A percentile compares a stretch with the other conserved stretches of the same genome.
These are phyloP conservation scores for Alectura lathami DNA, from an alignment of 2,113 vertebrate genomes.

Conservation along the genomic window DNA sequence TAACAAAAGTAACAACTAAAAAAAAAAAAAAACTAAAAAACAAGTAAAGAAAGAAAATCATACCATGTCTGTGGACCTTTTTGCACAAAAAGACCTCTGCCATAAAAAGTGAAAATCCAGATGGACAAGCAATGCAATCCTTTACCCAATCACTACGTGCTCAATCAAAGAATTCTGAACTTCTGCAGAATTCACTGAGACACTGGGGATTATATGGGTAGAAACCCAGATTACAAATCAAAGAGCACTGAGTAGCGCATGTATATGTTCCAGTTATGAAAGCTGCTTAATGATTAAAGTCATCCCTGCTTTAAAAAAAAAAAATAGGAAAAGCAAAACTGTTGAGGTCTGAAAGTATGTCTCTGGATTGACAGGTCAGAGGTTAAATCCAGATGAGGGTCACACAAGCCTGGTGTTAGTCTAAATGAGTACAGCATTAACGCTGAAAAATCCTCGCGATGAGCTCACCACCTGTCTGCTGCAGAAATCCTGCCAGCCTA, in stretches of 20 bases:
- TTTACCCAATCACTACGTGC: not conserved
- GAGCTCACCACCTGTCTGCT: constrained; percentile 63
- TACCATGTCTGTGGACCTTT: not conserved
- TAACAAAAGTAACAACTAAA: no score
- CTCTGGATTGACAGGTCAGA: constrained; percentile 50
- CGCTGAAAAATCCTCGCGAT: constrained; percentile 39
- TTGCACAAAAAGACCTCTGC: not conserved
- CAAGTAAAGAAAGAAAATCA: not conserved
- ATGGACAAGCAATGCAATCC: not conserved
- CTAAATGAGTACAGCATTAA: constrained; percentile 59
- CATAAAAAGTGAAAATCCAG: not conserved
- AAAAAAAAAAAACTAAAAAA: not conserved
- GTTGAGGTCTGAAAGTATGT: constrained; percentile 11
- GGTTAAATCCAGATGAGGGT: constrained; percentile 70
- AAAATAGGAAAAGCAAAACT: not conserved
- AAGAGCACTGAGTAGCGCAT: not conserved
- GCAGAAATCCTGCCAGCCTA: constrained; percentile 15
- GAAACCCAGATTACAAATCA: constrained; percentile 50
- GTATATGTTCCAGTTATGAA: constrained; percentile 42
- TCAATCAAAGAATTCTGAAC: constrained; percentile 24
- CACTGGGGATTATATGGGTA: not conserved
- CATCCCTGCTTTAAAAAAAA: not conserved
- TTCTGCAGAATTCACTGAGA: constrained; percentile 24
- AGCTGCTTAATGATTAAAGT: constrained; percentile 61
- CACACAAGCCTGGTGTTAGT: constrained; percentile 56